Conservation (phyloP, 2,797 vertebrate species). For the Sebastiscus tertius region DNA sequence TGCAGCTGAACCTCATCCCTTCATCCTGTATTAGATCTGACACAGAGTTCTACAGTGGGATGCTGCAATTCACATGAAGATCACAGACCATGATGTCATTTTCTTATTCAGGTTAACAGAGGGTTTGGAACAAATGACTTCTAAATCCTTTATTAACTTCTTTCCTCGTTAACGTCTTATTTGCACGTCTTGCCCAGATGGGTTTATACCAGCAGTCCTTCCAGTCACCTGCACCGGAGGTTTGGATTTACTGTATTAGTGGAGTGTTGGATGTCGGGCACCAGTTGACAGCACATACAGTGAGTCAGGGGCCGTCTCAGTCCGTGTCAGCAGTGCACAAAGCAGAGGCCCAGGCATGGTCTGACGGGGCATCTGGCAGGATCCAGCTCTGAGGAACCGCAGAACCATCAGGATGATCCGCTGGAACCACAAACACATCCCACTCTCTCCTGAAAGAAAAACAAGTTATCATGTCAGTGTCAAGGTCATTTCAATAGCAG, state of each 20-base stretch:
- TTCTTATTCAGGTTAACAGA: neutral
- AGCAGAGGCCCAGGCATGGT: slow-evolving; percentile 88
- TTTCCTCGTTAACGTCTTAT: neutral
- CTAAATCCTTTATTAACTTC: neutral
- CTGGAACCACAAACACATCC: slow-evolving; percentile 90
- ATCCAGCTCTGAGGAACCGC: slow-evolving; percentile 90
- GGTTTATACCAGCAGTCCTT: neutral
- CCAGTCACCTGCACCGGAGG: neutral
- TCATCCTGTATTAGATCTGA: neutral
- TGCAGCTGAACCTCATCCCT: neutral
- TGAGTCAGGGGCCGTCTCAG: neutral
- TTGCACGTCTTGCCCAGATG: neutral
- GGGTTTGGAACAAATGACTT: neutral
- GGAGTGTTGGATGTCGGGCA: no score
- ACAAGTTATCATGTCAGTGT: neutral
- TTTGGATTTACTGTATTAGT: neutral
- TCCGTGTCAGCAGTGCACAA: slow-evolving; percentile 67
- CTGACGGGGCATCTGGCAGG: slow-evolving; percentile 86
- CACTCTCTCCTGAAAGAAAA: slow-evolving; percentile 87
- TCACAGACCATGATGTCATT: neutral
- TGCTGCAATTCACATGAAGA: neutral
- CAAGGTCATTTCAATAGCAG: neutral
- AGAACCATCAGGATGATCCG: slow-evolving; percentile 88
- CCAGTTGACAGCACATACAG: neutral
- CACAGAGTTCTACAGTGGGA: neutral